Percentiles rank a stretch among this genome's conserved stretches.
Conservation (phyloP, 2,113 vertebrate genomes). For the Geococcyx californianus region DNA sequence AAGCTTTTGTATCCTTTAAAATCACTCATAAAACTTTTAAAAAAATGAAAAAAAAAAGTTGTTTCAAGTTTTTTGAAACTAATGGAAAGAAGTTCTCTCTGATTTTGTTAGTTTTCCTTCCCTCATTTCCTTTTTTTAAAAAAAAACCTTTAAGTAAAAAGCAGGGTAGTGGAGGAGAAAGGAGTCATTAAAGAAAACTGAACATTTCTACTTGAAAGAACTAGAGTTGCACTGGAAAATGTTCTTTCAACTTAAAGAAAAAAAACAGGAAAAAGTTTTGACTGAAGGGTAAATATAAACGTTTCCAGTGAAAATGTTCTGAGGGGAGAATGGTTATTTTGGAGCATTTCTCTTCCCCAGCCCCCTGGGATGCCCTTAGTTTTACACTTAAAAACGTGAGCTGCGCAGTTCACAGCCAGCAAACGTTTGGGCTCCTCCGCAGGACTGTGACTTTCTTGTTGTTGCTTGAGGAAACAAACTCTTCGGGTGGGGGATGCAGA, state of each 20-base stretch:
- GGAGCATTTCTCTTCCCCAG: neutral
- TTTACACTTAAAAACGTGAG: neutral
- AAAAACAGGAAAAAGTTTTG: slow-evolving; percentile 17
- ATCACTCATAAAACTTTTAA: neutral
- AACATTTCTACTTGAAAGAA: slow-evolving; percentile 39
- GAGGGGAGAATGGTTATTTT: neutral
- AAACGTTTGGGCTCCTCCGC: neutral
- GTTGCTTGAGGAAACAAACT: neutral
- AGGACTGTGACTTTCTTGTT: neutral
- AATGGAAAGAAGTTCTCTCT: neutral
- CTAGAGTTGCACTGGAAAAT: slow-evolving; percentile 26
- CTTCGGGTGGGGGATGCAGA: neutral
- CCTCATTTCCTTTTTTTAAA: neutral
- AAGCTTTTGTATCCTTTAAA: slow-evolving; percentile 22
- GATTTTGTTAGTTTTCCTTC: slow-evolving; percentile 35
- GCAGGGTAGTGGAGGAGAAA: neutral
- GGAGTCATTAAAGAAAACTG: neutral
- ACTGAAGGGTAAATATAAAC: slow-evolving; percentile 22
- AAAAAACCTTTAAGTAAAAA: slow-evolving; percentile 8
- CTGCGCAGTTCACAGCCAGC: neutral
- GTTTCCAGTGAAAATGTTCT: neutral
- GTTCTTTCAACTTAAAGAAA: slow-evolving; percentile 27
- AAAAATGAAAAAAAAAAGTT: neutral
- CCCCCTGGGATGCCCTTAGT: neutral
- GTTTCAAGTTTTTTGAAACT: slow-evolving; percentile 16